Conservation (phyloP, 2,888 invertebrate genomes). For the Gari tellinella region DNA sequence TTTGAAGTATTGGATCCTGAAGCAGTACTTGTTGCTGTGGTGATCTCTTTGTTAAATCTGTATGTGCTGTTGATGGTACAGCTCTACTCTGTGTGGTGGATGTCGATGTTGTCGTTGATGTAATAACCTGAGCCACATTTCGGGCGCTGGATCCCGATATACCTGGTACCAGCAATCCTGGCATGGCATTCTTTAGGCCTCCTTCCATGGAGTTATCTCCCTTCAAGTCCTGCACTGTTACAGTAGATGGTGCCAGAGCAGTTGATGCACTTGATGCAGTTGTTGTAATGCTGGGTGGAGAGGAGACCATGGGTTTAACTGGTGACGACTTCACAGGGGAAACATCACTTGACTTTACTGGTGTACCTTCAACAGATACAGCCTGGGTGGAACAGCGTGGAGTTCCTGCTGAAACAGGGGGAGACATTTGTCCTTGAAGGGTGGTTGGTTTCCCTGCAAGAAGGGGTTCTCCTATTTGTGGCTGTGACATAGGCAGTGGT, state of each 20-base stretch:
- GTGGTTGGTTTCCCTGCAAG: conserved; percentile 35
- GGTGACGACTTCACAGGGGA: conserved; percentile 11
- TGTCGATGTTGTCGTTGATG: conserved; percentile 29
- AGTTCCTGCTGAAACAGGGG: conserved; percentile 19
- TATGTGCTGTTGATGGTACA: conserved; percentile 20
- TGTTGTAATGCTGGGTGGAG: conserved; percentile 29
- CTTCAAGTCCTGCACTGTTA: conserved; percentile 11
- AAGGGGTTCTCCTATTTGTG: conserved; percentile 46
- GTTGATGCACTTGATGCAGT: conserved; percentile 27
- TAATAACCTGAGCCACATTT: conserved; percentile 34
- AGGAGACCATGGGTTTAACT: conserved; percentile 11
- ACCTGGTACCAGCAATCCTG: conserved; percentile 47
- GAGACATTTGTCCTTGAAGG: conserved; percentile 42
- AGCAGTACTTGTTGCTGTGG: conserved; percentile 20
- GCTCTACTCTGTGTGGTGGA: conserved; percentile 32
- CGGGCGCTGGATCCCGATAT: conserved; percentile 38
- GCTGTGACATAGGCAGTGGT: conserved; percentile 10
- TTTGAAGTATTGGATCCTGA: conserved; percentile 5
- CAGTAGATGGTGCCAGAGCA: conserved; percentile 38
- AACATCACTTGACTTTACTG: conserved; percentile 12
- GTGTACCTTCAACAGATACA: conserved; percentile 7
- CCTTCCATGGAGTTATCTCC: conserved; percentile 23
- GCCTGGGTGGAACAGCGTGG: conserved; percentile 1
- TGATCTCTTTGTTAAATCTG: conserved; percentile 10
- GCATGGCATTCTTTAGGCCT: conserved; percentile 29